These are phyloP conservation scores for Torymus aiolomorphi DNA, from an alignment of 2,888 invertebrate genomes.

Conservation along the genomic window DNA sequence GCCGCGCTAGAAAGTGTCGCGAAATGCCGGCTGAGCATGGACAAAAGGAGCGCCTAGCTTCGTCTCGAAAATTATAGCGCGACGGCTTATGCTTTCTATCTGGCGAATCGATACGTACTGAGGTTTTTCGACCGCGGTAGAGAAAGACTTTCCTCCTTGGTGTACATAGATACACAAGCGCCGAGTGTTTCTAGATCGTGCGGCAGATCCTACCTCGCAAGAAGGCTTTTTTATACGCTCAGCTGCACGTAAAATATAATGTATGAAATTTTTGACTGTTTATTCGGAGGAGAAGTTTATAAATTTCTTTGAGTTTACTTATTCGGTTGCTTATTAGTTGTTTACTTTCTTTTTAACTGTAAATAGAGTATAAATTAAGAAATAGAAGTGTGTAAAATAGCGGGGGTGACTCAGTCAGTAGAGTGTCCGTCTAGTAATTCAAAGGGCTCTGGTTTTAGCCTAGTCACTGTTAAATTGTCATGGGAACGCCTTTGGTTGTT, in stretches of 20 bases:
- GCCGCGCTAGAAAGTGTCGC: conserved; percentile 39
- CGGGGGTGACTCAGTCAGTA: too few species aligned
- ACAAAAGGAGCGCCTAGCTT: not conserved
- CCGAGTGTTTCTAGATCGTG: conserved; percentile 1
- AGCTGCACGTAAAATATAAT: not conserved
- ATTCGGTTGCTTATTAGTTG: not conserved
- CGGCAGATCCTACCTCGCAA: conserved; percentile 11
- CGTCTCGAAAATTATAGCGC: not conserved
- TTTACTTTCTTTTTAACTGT: too few species aligned
- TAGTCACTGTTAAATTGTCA: too few species aligned
- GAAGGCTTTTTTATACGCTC: not conserved
- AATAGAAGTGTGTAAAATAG: too few species aligned
- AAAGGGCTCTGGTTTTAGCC: too few species aligned
- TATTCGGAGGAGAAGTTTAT: conserved; percentile 15
- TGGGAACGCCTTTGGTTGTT: too few species aligned
- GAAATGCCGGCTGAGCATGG: conserved; percentile 4
- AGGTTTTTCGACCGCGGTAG: conserved; percentile 3
- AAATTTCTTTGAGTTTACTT: not conserved
- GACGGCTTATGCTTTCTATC: conserved; percentile 40
- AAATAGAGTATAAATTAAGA: too few species aligned
- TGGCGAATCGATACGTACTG: not conserved
- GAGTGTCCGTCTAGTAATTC: too few species aligned
- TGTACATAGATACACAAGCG: too few species aligned
- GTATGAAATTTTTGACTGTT: conserved; percentile 24
- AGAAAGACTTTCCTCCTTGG: not conserved